Percentiles rank a stretch among this genome's conserved stretches.
Conservation (phyloP, 2,888 invertebrate species). For the Drosophila quinaria region DNA sequence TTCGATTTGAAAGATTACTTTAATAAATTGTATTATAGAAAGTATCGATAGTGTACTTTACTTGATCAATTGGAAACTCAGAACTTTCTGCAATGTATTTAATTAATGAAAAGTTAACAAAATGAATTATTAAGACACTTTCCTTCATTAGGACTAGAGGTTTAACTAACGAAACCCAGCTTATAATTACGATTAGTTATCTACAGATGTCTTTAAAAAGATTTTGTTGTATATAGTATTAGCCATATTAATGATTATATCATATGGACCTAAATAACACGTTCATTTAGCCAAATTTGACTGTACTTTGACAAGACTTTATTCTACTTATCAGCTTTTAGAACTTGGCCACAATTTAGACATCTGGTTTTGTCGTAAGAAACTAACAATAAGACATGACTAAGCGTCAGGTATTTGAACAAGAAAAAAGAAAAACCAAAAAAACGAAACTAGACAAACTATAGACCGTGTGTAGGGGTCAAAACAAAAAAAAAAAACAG, state of each 20-base stretch:
- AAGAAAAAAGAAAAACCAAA: not conserved
- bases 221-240: too few relatives aligned
- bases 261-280: not conserved
- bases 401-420: constrained; percentile 24
- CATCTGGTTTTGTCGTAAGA: constrained; percentile 6
- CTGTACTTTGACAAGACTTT: constrained; percentile 2
- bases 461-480: constrained; percentile 14
- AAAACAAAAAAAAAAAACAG: constrained; percentile 4
- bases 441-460: constrained; percentile 34
- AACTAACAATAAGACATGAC: constrained; percentile 24
- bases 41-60: too few relatives aligned
- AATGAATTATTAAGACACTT: too few relatives aligned
- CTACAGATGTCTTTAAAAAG: too few relatives aligned
- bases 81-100: too few relatives aligned
- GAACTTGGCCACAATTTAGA: constrained; percentile 24
- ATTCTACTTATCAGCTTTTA: constrained; percentile 18
- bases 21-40: too few relatives aligned
- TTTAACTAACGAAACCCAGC: too few relatives aligned
- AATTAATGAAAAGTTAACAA: too few relatives aligned
- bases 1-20: too few relatives aligned
- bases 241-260: not conserved
- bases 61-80: too few relatives aligned
- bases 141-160: too few relatives aligned
- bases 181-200: too few relatives aligned
- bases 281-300: constrained; percentile 4